Evolutionary conservation across 1,140 invertebrate species (phyloP).

Genomic region (Drosophila willistoni): DNA sequence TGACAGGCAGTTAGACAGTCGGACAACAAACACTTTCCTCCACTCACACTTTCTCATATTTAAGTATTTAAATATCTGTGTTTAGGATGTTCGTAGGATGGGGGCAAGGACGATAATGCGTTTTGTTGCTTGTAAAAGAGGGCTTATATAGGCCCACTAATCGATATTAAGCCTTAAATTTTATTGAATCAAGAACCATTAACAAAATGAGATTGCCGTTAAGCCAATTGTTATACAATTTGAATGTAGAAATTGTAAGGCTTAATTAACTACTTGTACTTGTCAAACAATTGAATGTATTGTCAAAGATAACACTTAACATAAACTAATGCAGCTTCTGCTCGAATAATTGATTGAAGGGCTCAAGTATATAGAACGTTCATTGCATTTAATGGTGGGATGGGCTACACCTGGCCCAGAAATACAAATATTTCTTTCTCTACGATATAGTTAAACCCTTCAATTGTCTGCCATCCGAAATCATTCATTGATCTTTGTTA

Average conservation of each 20-base stretch:
- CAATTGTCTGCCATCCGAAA: conserved; percentile 39
- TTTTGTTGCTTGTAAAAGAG: neutral
- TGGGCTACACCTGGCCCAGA: neutral
- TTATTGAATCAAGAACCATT: neutral
- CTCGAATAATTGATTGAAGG: too few species aligned
- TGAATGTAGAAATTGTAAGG: too few species aligned
- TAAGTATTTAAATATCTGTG: neutral
- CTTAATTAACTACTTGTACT: too few species aligned
- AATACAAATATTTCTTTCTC: conserved; percentile 1
- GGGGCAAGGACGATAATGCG: neutral
- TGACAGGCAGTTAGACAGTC: conserved; percentile 5
- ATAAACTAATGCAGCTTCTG: neutral
- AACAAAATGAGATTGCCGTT: neutral
- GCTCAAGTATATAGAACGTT: too few species aligned
- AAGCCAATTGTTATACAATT: too few species aligned
- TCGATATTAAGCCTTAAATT: neutral
- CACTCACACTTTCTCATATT: neutral
- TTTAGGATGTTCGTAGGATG: neutral
- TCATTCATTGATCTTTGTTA: conserved; percentile 57
- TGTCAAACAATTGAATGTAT: too few species aligned
- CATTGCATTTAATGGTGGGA: too few species aligned
- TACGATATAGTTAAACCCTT: neutral
- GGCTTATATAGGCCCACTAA: neutral
- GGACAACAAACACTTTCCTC: conserved; percentile 6
- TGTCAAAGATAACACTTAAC: neutral